Evolutionary conservation across 2,797 vertebrate genomes (phyloP).

Genomic region (Sebastes goodei): DNA sequence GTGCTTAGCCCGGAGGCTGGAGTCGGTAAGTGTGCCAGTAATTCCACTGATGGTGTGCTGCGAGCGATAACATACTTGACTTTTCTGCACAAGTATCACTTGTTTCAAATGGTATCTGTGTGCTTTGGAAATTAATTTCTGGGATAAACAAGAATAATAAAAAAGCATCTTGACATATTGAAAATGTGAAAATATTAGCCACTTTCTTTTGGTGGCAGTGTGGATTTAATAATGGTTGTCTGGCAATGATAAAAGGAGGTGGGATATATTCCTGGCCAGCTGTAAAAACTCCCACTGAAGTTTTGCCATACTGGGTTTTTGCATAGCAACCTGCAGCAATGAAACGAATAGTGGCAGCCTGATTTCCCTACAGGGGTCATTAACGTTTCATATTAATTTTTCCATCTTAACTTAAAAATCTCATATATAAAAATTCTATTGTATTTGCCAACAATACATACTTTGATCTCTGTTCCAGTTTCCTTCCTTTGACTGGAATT

Average conservation of each 20-base stretch:
- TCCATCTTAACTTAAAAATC: not conserved
- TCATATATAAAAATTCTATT: constrained; percentile 7
- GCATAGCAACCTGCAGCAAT: not conserved
- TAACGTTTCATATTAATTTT: not conserved
- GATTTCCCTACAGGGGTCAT: constrained; percentile 50
- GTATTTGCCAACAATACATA: constrained; percentile 20
- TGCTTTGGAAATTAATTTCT: not conserved
- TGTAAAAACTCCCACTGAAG: not conserved
- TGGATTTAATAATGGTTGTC: not conserved
- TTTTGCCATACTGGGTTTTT: constrained; percentile 3
- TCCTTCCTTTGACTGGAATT: not conserved
- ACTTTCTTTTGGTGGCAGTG: not conserved
- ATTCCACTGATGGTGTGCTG: not conserved
- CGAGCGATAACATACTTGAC: not conserved
- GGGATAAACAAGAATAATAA: not conserved
- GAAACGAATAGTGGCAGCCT: not conserved
- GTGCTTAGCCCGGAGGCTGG: not conserved
- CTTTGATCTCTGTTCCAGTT: constrained; percentile 35
- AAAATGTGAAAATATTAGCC: not conserved
- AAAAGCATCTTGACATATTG: not conserved
- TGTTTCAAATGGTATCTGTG: not conserved
- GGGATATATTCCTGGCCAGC: not conserved
- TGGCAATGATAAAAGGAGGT: not conserved
- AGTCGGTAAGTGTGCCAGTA: not conserved
- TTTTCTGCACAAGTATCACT: not conserved